Evolutionary conservation across 1,140 invertebrate genomes (phyloP), one percentile per base, ranked within the genome.

Genomic region (Leptestheria dahalacensis): DNA sequence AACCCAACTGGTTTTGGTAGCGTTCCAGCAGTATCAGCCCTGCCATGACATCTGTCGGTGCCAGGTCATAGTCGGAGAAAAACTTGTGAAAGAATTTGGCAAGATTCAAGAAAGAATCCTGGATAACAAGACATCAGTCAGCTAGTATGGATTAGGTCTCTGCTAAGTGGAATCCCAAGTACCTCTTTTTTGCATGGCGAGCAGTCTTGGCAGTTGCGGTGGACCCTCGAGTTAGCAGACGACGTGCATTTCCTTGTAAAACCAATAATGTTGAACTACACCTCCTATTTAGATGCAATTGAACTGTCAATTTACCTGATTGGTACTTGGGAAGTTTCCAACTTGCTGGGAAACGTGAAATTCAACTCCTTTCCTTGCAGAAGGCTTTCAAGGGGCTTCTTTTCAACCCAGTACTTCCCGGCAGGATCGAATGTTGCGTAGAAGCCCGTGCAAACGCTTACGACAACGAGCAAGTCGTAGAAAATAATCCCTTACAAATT

Each of bases 11-110:
- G 65, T 87, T 88, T 71, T 93, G 90, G 63, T 86, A 85, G 66
- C 86, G 85, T 41, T 88, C 72, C 15, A 92, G 75, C 15, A 93
- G 71, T 0, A 92, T 83, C 20, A 93, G 71, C 4, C 90, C 90
- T 11, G 88, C 89, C 2, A 92, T 78, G 2, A 93, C 86, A 72
- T 93, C 90, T 26, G 88, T 89, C 1, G 88, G 88, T 2, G 92
- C 89, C n/a, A 93, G 87, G 72, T 93, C 90, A 57, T 93, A 68
- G 71, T 93, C 88, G 9, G 88, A 78, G 67, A 92, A 92, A 70
- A 91, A 92, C 67, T 92, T 88, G 57, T 88, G 89, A 49, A 94
- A 72, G 48, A 94, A 70, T 53, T 84, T 75, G 0, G 90, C 89
- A 57, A 93, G 89, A 68, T 93, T 89, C 4, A 85, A 78, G 66